These are phyloP conservation scores for Sternotherus odoratus DNA, from an alignment of 2,797 vertebrate genomes.

Conservation along the genomic window DNA sequence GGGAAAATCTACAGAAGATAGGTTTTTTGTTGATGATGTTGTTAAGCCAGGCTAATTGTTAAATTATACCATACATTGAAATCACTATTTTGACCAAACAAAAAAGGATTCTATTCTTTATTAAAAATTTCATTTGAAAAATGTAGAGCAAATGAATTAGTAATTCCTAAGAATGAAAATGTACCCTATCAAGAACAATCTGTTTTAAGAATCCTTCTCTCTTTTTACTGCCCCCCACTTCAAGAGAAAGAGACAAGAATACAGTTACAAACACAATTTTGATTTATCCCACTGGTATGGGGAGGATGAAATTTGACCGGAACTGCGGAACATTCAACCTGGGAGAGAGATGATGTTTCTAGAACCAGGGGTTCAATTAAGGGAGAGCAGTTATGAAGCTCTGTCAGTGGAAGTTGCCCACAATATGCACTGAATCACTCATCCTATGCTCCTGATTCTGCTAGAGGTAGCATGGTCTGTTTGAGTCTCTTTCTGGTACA, in stretches of 20 bases:
- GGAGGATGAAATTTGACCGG: background rate
- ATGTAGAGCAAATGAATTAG: background rate
- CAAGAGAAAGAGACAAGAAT: background rate
- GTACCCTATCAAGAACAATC: background rate
- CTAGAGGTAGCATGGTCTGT: background rate
- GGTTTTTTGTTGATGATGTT: background rate
- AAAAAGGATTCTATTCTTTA: background rate
- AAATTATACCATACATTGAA: background rate
- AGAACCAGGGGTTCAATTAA: background rate
- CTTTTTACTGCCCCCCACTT: background rate
- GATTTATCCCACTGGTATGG: background rate
- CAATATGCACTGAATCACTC: background rate
- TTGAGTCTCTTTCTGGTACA: background rate
- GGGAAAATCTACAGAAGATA: background rate
- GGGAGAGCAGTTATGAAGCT: background rate
- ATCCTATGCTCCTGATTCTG: rapidly evolving
- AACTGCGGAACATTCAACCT: background rate
- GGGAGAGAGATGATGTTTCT: background rate
- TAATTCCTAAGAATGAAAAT: background rate
- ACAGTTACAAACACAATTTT: background rate
- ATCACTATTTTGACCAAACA: background rate
- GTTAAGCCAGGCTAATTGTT: slow-evolving; percentile 3
- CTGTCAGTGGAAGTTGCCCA: background rate
- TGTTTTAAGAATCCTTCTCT: background rate
- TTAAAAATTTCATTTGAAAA: background rate